These are phyloP conservation scores for Ophion costatus DNA, from an alignment of 2,888 invertebrate species.

Conservation along the genomic window DNA sequence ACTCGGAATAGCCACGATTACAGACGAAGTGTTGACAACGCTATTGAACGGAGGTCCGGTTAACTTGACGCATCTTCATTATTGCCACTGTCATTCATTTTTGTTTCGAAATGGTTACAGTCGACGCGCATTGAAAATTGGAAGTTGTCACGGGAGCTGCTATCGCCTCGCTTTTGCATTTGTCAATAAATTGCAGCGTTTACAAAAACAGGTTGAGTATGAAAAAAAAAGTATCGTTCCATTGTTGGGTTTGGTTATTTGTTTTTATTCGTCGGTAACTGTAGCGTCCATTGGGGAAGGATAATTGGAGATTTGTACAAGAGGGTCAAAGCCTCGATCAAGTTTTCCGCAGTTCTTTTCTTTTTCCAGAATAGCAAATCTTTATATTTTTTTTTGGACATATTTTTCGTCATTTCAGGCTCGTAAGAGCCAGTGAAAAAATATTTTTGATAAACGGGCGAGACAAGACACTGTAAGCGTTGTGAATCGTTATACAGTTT, in stretches of 20 bases:
- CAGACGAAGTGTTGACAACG: neutral
- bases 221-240: slow-evolving; percentile 70
- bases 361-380: neutral
- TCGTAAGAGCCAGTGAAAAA: neutral
- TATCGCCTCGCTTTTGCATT: slow-evolving; percentile 72
- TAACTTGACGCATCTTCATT: slow-evolving; percentile 69
- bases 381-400: neutral
- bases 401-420: slow-evolving; percentile 5
- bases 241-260: slow-evolving; percentile 34
- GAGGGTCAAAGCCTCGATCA: neutral
- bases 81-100: slow-evolving; percentile 67
- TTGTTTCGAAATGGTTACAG: slow-evolving; percentile 75
- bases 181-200: slow-evolving; percentile 70
- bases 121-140: slow-evolving; percentile 71
- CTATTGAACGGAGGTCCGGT: slow-evolving; percentile 63
- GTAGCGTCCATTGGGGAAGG: neutral
- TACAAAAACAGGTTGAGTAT: slow-evolving; percentile 79
- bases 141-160: slow-evolving; percentile 73
- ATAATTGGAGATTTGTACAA: neutral
- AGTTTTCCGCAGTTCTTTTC: neutral
- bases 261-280: slow-evolving; percentile 14
- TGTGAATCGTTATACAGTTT: slow-evolving; percentile 50
- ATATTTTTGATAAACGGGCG: slow-evolving; percentile 8
- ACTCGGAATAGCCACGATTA: too few species aligned
- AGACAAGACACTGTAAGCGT: slow-evolving; percentile 29